These are phyloP conservation scores for Watersipora subatra DNA, from an alignment of 1,140 invertebrate species.

Conservation along the genomic window DNA sequence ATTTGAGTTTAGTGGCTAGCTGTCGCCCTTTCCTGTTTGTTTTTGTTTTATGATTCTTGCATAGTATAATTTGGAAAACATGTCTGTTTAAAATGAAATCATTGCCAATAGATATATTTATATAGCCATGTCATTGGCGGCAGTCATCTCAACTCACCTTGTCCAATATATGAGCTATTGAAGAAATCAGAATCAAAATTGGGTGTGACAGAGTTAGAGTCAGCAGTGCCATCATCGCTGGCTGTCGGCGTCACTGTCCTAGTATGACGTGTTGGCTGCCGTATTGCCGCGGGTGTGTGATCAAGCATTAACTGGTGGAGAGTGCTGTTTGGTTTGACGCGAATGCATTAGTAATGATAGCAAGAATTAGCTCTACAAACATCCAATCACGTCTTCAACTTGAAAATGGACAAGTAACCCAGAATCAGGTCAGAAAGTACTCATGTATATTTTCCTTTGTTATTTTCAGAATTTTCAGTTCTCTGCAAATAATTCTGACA, in stretches of 20 bases:
- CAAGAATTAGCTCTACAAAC: constrained; percentile 86
- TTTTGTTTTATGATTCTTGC: no score
- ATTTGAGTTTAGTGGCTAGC: no score
- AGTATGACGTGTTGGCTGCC: constrained; percentile 26
- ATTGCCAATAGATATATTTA: background rate
- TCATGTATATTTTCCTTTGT: no score
- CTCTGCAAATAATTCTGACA: constrained; percentile 84
- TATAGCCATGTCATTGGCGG: background rate
- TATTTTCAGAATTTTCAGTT: constrained; percentile 72
- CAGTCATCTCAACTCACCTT: constrained; percentile 56
- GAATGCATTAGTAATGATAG: constrained; percentile 99
- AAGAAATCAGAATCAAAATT: constrained; percentile 49
- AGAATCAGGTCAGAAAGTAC: no score
- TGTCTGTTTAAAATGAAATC: no score
- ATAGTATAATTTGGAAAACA: no score
- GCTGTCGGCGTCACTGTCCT: background rate
- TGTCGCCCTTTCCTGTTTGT: no score
- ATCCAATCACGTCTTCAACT: constrained; percentile 1
- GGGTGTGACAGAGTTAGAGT: background rate
- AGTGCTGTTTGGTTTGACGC: constrained; percentile 74
- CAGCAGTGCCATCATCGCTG: background rate
- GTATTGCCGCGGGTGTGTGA: constrained; percentile 34
- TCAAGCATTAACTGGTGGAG: constrained; percentile 53
- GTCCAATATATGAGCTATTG: constrained; percentile 69
- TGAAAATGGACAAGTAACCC: no score